These are phyloP conservation scores for Microlaimidae sp. DNA, from an alignment of 2,888 invertebrate species.

Conservation along the genomic window DNA sequence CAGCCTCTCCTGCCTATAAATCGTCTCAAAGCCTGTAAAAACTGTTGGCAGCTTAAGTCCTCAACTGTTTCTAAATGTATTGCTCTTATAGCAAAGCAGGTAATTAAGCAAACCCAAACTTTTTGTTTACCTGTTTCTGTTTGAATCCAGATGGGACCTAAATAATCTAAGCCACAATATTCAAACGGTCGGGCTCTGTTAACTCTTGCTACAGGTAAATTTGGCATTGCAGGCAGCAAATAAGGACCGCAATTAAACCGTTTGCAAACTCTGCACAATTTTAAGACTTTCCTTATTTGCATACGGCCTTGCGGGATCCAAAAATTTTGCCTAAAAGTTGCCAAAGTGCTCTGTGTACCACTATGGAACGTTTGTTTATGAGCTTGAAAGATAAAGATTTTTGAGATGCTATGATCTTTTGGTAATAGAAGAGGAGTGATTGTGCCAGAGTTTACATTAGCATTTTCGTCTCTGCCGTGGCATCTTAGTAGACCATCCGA, in stretches of 20 bases:
- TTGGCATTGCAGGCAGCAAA: slow-evolving; percentile 5
- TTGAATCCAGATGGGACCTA: slow-evolving; percentile 16
- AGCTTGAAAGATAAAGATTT: too few relatives aligned
- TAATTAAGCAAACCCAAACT: slow-evolving; percentile 13
- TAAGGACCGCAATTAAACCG: slow-evolving; percentile 3
- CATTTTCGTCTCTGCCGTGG: too few relatives aligned
- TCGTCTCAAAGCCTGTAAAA: slow-evolving; percentile 14
- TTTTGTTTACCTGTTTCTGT: background rate
- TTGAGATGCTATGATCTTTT: too few relatives aligned
- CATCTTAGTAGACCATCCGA: too few relatives aligned
- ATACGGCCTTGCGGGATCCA: slow-evolving; percentile 15
- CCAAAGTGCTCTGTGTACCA: background rate
- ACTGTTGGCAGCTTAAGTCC: slow-evolving; percentile 1
- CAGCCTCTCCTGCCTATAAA: slow-evolving; percentile 14
- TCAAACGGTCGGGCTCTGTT: slow-evolving; percentile 14
- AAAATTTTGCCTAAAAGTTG: background rate
- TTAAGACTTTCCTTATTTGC: background rate
- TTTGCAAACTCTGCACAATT: slow-evolving; percentile 7
- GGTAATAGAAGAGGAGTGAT: too few relatives aligned
- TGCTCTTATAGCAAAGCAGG: slow-evolving; percentile 17
- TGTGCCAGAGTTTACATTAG: too few relatives aligned
- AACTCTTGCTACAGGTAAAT: slow-evolving; percentile 15
- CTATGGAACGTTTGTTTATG: too few relatives aligned
- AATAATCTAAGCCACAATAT: slow-evolving; percentile 18
- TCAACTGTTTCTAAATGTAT: slow-evolving; percentile 16